These are phyloP conservation scores for Neodiprion lecontei DNA, from an alignment of 1,140 invertebrate species.

Conservation along the genomic window DNA sequence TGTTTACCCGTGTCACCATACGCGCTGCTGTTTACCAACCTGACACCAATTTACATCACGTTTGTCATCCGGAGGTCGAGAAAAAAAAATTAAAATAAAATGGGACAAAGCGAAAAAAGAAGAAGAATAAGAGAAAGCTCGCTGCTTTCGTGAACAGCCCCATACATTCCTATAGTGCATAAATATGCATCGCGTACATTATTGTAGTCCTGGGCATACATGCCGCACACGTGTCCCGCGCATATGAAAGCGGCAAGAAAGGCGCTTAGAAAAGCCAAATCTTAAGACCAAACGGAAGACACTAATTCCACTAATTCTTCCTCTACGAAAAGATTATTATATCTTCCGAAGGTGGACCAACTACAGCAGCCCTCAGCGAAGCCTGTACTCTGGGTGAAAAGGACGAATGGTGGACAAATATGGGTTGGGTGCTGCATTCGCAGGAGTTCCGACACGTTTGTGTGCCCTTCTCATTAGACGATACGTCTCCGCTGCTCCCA, in stretches of 20 bases:
- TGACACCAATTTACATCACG: slow-evolving; percentile 3
- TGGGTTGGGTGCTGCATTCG: slow-evolving; percentile 28
- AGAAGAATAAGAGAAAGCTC: too few species aligned
- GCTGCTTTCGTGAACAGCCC: too few species aligned
- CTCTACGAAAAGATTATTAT: slow-evolving; percentile 7
- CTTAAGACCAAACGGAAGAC: slow-evolving; percentile 8
- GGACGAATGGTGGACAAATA: slow-evolving; percentile 25
- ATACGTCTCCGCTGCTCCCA: slow-evolving; percentile 20
- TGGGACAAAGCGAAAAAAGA: too few species aligned
- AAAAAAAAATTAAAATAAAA: not conserved
- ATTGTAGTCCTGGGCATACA: not conserved
- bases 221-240: not conserved
- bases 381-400: not conserved
- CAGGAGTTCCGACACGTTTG: slow-evolving; percentile 6
- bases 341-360: slow-evolving; percentile 2
- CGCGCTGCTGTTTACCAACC: not conserved
- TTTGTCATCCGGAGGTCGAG: not conserved
- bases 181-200: slow-evolving; percentile 2
- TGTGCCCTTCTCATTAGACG: slow-evolving; percentile 35
- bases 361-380: not conserved
- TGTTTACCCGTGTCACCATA: not conserved
- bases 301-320: slow-evolving; percentile 10
- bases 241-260: not conserved
- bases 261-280: not conserved
- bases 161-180: not conserved